A percentile compares a stretch with the other conserved stretches of the same genome.
Conservation (phyloP, 2,797 vertebrate genomes). For the Bryconaethiops microstoma region DNA sequence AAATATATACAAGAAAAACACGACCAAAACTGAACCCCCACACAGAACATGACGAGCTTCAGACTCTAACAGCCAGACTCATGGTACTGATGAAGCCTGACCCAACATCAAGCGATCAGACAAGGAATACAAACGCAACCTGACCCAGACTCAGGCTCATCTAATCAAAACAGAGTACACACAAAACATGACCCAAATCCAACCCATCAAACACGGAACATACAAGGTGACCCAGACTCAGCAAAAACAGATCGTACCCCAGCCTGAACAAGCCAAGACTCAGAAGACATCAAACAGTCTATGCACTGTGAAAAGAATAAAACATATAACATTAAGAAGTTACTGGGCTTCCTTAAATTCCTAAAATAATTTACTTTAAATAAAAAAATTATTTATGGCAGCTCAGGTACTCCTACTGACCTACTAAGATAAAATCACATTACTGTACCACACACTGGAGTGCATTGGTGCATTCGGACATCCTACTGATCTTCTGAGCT, state of each 20-base stretch:
- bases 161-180: constrained; percentile 11
- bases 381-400: too few relatives aligned
- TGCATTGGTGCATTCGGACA: background rate
- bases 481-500: too few relatives aligned
- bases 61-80: background rate
- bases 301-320: background rate
- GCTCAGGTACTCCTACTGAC: too few relatives aligned
- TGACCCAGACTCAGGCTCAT: constrained; percentile 15
- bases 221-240: constrained; percentile 18
- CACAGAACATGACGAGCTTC: background rate
- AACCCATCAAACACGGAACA: constrained; percentile 19
- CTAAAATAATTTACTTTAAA: too few relatives aligned
- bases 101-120: background rate
- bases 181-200: constrained; percentile 12
- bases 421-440: too few relatives aligned
- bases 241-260: constrained; percentile 26
- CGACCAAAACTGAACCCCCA: background rate
- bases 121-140: constrained; percentile 41
- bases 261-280: background rate
- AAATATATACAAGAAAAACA: constrained; percentile 1
- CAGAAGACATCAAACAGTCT: background rate
- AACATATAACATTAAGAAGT: too few relatives aligned
- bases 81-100: background rate
- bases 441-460: too few relatives aligned
- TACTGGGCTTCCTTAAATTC: too few relatives aligned